These are phyloP conservation scores for Cephonodes hylas DNA, from an alignment of 2,888 invertebrate genomes.

Conservation along the genomic window DNA sequence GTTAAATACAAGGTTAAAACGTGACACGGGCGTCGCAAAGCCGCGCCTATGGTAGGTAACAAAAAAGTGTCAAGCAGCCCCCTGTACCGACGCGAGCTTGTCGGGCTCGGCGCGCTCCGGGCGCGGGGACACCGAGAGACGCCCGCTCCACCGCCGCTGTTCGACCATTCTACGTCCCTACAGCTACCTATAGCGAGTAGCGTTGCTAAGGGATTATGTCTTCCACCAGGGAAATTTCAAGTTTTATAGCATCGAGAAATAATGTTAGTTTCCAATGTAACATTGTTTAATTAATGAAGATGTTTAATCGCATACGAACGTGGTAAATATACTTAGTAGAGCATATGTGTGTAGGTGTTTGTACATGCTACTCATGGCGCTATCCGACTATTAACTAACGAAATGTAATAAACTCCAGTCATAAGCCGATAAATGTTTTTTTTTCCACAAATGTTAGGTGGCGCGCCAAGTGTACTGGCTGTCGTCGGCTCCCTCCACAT, in stretches of 20 bases:
- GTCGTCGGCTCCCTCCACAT: background rate
- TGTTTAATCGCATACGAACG: background rate
- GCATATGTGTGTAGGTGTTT: background rate
- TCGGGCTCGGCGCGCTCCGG: constrained; percentile 15
- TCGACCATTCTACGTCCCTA: constrained; percentile 30
- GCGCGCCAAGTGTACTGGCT: constrained; percentile 22
- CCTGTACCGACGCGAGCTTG: constrained; percentile 52
- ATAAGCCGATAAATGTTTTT: background rate
- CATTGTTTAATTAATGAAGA: background rate
- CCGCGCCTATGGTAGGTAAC: background rate
- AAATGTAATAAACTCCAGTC: background rate
- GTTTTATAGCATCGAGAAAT: background rate
- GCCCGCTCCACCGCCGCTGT: constrained; percentile 52
- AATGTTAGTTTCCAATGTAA: background rate
- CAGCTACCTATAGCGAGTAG: constrained; percentile 26
- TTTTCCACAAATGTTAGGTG: constrained; percentile 8
- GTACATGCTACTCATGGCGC: background rate
- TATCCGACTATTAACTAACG: background rate
- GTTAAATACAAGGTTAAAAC: background rate
- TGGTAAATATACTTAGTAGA: background rate
- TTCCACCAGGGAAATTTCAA: background rate
- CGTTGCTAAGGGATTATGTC: background rate
- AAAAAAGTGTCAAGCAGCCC: constrained; percentile 35
- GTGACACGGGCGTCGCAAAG: background rate
- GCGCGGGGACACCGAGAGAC: constrained; percentile 46